Conservation (phyloP, 2,797 vertebrate species). For the Iguana delicatissima region DNA sequence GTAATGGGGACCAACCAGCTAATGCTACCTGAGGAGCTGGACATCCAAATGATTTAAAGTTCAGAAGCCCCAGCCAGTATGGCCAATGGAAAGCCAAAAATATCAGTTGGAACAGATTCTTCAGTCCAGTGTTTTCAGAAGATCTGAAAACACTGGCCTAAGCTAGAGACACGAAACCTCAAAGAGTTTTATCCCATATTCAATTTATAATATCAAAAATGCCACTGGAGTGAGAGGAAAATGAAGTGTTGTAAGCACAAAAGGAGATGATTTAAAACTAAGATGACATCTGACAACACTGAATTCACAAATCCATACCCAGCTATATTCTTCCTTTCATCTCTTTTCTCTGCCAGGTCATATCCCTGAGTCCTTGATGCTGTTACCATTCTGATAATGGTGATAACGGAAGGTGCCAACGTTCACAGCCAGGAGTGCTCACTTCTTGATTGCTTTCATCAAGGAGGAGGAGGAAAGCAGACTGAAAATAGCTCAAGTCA, state of each 20-base stretch:
- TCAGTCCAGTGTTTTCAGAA: background rate
- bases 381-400: constrained; percentile 36
- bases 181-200: background rate
- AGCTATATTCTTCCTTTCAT: background rate
- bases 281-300: background rate
- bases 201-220: background rate
- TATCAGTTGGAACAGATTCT: background rate
- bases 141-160: background rate
- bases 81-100: background rate
- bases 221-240: background rate
- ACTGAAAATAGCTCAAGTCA: constrained; percentile 50
- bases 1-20: background rate
- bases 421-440: constrained; percentile 46
- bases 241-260: background rate
- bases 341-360: constrained; percentile 27
- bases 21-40: background rate
- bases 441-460: constrained; percentile 38
- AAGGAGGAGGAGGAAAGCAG: constrained; percentile 24
- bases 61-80: background rate
- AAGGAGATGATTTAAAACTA: background rate
- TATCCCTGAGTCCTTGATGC: background rate
- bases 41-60: background rate
- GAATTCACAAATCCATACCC: background rate
- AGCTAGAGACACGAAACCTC: background rate
- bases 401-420: constrained; percentile 55